Percentiles rank a stretch among this genome's conserved stretches.
These are phyloP conservation scores for Lasiurus cinereus DNA, from an alignment of 2,113 vertebrate genomes.

Conservation along the genomic window DNA sequence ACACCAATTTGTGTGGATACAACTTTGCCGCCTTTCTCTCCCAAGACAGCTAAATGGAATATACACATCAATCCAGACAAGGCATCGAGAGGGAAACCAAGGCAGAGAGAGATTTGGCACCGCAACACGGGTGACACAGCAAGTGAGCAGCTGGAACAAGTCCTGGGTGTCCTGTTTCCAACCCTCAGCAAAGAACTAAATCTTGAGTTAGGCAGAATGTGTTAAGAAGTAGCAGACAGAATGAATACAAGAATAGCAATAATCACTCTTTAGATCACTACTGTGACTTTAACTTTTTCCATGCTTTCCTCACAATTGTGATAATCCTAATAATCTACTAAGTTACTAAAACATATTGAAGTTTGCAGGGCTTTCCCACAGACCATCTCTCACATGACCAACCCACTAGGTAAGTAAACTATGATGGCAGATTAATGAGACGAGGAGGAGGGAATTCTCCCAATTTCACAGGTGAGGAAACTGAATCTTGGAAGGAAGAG, in stretches of 20 bases:
- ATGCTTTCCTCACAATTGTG: constrained; percentile 1
- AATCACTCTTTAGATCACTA: constrained; percentile 17
- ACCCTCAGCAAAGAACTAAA: constrained; percentile 56
- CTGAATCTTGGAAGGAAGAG: constrained; percentile 22
- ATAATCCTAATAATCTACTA: constrained; percentile 9
- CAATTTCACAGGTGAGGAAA: constrained; percentile 49
- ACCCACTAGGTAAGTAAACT: constrained; percentile 45
- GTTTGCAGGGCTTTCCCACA: neutral
- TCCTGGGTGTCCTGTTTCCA: constrained; percentile 72
- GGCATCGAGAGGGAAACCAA: constrained; percentile 62
- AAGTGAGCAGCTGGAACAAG: constrained; percentile 76
- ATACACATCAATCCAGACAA: constrained; percentile 44
- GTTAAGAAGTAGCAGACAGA: constrained; percentile 68
- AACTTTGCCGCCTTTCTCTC: neutral
- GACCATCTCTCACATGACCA: constrained; percentile 27
- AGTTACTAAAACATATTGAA: constrained; percentile 9
- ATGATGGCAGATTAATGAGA: neutral
- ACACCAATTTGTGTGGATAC: constrained; percentile 40
- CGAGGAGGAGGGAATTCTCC: neutral
- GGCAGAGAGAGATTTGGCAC: constrained; percentile 56
- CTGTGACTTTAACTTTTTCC: constrained; percentile 48
- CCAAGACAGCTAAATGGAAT: constrained; percentile 38
- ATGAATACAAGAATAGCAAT: constrained; percentile 64
- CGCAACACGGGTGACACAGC: constrained; percentile 71
- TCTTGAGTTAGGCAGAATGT: constrained; percentile 57